Evolutionary conservation across 2,888 invertebrate species (phyloP).

Genomic region (Cantharis lateralis): DNA sequence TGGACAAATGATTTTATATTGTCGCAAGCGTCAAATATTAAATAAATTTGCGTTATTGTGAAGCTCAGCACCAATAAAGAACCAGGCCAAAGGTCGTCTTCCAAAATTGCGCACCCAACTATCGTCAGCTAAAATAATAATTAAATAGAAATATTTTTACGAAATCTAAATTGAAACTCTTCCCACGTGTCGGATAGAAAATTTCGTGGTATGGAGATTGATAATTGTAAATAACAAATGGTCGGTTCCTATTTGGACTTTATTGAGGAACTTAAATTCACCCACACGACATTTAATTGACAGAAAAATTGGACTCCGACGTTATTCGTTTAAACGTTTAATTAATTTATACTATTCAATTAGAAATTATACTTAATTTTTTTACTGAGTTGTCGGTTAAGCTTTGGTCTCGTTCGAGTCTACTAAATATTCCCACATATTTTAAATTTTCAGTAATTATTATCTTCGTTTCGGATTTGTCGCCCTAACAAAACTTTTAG

Average conservation of each 20-base stretch:
- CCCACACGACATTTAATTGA: constrained; percentile 46
- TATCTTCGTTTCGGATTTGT: no score
- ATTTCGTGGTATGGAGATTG: neutral
- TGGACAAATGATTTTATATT: constrained; percentile 16
- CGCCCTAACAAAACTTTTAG: no score
- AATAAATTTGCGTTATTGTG: neutral
- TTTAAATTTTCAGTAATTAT: neutral
- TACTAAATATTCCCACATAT: neutral
- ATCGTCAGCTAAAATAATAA: neutral
- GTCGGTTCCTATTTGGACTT: constrained; percentile 46
- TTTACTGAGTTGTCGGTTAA: neutral
- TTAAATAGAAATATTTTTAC: neutral
- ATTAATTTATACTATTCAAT: constrained; percentile 24
- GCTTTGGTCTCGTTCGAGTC: neutral
- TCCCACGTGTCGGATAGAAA: neutral
- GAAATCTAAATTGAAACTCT: neutral
- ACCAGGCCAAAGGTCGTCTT: neutral
- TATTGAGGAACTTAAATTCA: constrained; percentile 45
- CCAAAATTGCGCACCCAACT: neutral
- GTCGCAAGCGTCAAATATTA: constrained; percentile 4
- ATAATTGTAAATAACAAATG: constrained; percentile 35
- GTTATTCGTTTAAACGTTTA: constrained; percentile 37
- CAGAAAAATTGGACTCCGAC: constrained; percentile 42
- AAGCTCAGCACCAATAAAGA: neutral
- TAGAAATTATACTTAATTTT: constrained; percentile 2